Base-by-base conservation (phyloP, 2,797 vertebrate species). In the Gobionotothen gibberifrons region DNA sequence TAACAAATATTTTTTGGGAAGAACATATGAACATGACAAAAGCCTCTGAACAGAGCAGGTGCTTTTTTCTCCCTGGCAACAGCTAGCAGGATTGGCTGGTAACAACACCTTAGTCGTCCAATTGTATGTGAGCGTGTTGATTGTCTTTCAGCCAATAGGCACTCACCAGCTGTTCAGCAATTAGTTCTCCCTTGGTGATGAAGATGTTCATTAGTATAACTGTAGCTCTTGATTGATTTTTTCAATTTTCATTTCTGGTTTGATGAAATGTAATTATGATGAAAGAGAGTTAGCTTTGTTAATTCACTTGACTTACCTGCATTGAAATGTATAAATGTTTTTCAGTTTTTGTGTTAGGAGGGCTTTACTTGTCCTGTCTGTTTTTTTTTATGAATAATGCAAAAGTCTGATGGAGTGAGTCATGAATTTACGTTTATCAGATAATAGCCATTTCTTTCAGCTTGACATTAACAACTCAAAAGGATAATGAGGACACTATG, bases 41-140 rank as follows among this genome's bases (percentile, higher is more conserved):
- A 44, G 49, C 49, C 26, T 9, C 46, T 42, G 43, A 75, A 39
- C 43, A 62, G 63, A 78, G 62, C 81, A 84, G 83, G 22, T 17
- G 60, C 14, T n/a, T 36, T 46, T 54, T 40, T 74, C 60, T 55
- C 56, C 79, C 9, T 78, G 77, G 78, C 74, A 84, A 76, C 77
- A 77, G 69, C 58, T 65, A n/a, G n/a, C 39, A 26, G 40, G 73
- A 78, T 83, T 83, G 68, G 82, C 53, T 40, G 9, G 2, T 48
- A 19, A 48, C 36, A 47, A 7, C 42, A 72, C 66, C 62, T 69
- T 74, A 2, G 19, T 10, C 0, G 12, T 59, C 81, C 68, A 78
- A 78, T 78, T 57, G 53, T 0, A 49, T 0, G 44, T 6, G 40
- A 55, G 70, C 36, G 52, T 7, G 44, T 49, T 83, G 73, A 78